phyloP scores from a whole-genome alignment of 2,797 vertebrate species.

The Notoglanidium macrostoma region DNA sequence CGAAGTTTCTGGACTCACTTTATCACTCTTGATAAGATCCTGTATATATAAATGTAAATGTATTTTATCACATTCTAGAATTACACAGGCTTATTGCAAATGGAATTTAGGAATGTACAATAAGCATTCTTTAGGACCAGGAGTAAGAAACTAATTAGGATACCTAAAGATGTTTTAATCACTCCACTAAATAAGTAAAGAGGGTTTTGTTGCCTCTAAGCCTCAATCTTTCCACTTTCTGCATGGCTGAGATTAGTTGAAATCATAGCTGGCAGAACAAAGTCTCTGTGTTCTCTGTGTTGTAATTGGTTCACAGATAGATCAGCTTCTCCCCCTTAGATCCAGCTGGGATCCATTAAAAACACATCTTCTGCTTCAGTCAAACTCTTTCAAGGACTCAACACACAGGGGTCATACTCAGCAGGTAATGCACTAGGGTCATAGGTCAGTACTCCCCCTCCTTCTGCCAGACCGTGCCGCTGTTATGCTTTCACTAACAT shows the following conservation, averaged over 20 bases:
- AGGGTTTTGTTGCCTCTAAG: background rate
- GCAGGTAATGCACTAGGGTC: conserved; percentile 61
- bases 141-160: background rate
- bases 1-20: background rate
- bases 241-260: background rate
- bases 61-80: background rate
- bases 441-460: conserved; percentile 50
- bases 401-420: conserved; percentile 58
- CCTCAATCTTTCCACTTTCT: background rate
- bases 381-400: conserved; percentile 29
- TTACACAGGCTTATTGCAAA: background rate
- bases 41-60: background rate
- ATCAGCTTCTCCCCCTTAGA: conserved; percentile 30
- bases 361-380: conserved; percentile 54
- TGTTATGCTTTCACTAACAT: conserved; percentile 44
- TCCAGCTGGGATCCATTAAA: conserved; percentile 60
- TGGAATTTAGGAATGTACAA: background rate
- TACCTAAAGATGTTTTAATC: background rate
- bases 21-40: background rate
- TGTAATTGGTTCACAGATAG: conserved; percentile 36
- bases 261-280: conserved; percentile 9
- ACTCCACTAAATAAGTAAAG: background rate
- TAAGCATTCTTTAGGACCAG: background rate
- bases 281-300: conserved; percentile 20
- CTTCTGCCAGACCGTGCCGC: conserved; percentile 32